Percentiles rank a stretch among this genome's conserved stretches.
phyloP scores from a whole-genome alignment of 2,888 invertebrate genomes.

The Poecilus cupreus region DNA sequence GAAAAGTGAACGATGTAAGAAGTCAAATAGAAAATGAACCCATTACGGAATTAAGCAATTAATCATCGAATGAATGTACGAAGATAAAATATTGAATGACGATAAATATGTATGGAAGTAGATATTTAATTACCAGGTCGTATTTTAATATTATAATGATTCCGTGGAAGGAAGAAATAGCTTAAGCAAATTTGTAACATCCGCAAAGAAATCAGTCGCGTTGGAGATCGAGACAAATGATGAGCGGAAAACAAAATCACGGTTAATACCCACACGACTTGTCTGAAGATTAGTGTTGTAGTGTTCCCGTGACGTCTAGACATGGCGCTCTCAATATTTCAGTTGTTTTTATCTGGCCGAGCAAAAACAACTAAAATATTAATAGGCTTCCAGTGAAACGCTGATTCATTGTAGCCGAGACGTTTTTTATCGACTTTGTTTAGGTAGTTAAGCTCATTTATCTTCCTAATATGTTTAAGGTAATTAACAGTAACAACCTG shows the following conservation, averaged over 20 bases:
- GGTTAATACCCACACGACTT: background rate
- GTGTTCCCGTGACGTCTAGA: background rate
- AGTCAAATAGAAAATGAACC: background rate
- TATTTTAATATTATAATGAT: slow-evolving; percentile 16
- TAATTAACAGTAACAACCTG: slow-evolving; percentile 51
- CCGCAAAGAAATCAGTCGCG: background rate
- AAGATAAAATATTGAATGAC: background rate
- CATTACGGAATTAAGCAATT: background rate
- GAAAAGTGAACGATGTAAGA: too few relatives aligned
- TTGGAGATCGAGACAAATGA: background rate
- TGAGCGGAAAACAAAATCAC: slow-evolving; percentile 19
- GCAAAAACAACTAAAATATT: slow-evolving; percentile 53
- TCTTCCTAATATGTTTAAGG: slow-evolving; percentile 54
- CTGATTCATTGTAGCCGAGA: slow-evolving; percentile 43
- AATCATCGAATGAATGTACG: background rate
- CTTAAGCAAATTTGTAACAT: slow-evolving; percentile 31
- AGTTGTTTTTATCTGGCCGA: slow-evolving; percentile 46
- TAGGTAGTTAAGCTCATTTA: slow-evolving; percentile 53
- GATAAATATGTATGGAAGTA: background rate
- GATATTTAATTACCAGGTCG: background rate
- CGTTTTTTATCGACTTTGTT: slow-evolving; percentile 48
- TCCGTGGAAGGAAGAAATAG: slow-evolving; percentile 16
- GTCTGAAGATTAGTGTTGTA: background rate
- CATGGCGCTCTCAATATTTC: slow-evolving; percentile 45
- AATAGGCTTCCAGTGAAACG: slow-evolving; percentile 41